These are phyloP conservation scores for Intellagama lesueurii DNA, from an alignment of 2,797 vertebrate genomes.

Conservation along the genomic window DNA sequence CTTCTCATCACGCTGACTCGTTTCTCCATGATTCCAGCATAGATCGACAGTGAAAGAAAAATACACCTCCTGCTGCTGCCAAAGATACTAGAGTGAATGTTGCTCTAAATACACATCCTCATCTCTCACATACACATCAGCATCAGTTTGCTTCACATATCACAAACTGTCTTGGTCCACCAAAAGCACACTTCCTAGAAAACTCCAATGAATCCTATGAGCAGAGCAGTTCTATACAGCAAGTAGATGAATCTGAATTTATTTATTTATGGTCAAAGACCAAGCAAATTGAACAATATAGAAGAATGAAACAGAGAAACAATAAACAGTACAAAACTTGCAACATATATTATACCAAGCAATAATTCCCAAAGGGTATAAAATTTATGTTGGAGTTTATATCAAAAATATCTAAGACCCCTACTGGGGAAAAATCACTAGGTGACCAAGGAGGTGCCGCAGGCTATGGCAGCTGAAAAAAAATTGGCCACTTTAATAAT, in stretches of 20 bases:
- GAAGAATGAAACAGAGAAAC: too few relatives aligned
- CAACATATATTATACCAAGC: background rate
- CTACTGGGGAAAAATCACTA: too few relatives aligned
- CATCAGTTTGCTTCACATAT: background rate
- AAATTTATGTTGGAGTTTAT: too few relatives aligned
- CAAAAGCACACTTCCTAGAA: background rate
- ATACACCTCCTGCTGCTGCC: conserved; percentile 83
- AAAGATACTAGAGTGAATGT: conserved; percentile 78
- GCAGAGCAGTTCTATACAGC: background rate
- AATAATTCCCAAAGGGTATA: too few relatives aligned
- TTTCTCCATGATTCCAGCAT: conserved; percentile 76
- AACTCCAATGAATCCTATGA: background rate
- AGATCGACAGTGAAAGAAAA: conserved; percentile 88
- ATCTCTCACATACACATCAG: conserved; percentile 76
- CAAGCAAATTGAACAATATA: too few relatives aligned
- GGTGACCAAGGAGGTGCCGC: too few relatives aligned
- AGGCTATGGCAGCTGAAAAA: too few relatives aligned
- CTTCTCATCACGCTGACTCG: conserved; percentile 84
- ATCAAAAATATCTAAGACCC: too few relatives aligned
- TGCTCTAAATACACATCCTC: conserved; percentile 75
- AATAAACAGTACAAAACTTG: background rate
- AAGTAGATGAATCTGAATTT: background rate
- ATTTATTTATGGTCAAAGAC: too few relatives aligned
- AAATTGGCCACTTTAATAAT: too few relatives aligned
- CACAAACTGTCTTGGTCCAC: background rate